Conservation (phyloP, 2,888 invertebrate genomes). For the Hypomecis punctinalis region DNA sequence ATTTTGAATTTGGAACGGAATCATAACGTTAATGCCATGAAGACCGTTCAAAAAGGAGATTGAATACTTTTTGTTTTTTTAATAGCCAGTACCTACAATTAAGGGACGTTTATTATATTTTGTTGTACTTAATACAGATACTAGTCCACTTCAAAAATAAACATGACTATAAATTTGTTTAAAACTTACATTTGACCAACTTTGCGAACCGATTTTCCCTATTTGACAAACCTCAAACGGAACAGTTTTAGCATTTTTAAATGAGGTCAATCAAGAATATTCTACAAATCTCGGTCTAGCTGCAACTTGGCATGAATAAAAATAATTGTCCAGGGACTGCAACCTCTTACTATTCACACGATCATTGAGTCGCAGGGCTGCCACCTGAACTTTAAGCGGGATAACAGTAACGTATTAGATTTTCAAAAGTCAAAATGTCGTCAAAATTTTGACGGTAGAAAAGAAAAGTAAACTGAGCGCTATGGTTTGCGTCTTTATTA, state of each 20-base stretch:
- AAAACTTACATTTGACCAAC: background rate
- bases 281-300: conserved; percentile 38
- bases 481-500: too few species aligned
- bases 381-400: conserved; percentile 2
- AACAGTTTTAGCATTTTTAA: conserved; percentile 54
- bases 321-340: conserved; percentile 71
- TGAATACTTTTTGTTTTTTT: background rate
- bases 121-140: too few species aligned
- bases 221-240: conserved; percentile 8
- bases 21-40: conserved; percentile 5
- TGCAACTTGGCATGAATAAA: conserved; percentile 65
- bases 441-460: background rate
- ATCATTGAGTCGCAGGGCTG: conserved; percentile 64
- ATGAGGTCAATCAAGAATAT: conserved; percentile 37
- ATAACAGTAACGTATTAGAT: too few species aligned
- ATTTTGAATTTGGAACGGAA: conserved; percentile 64
- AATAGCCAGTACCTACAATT: too few species aligned
- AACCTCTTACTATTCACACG: conserved; percentile 73
- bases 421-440: too few species aligned
- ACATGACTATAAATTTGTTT: too few species aligned
- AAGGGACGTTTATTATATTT: too few species aligned
- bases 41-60: conserved; percentile 3
- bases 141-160: too few species aligned
- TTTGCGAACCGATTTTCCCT: background rate
- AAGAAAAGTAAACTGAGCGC: too few species aligned